A percentile compares a stretch with the other conserved stretches of the same genome.
Conservation (phyloP, 2,888 invertebrate species). For the Dendrolimus houi region DNA sequence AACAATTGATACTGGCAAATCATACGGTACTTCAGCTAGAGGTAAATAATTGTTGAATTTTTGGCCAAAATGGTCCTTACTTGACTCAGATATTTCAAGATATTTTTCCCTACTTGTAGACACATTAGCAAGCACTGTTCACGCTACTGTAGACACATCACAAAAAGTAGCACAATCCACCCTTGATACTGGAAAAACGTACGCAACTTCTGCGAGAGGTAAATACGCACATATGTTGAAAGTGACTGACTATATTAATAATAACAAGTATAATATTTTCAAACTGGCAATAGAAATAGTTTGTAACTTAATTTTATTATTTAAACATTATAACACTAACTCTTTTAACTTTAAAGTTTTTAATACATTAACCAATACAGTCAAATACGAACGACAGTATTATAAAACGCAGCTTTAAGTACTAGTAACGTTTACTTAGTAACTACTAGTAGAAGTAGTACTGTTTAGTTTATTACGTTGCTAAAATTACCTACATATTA, state of each 20-base stretch:
- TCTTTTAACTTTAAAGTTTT: conserved; percentile 21
- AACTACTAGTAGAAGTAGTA: too few species aligned
- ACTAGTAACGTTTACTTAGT: conserved; percentile 33
- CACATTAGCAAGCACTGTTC: conserved; percentile 34
- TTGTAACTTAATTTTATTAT: conserved; percentile 10
- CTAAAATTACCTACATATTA: conserved; percentile 40
- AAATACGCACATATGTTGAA: conserved; percentile 6
- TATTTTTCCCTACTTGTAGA: conserved; percentile 31
- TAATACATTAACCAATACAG: conserved; percentile 38
- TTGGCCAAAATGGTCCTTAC: conserved; percentile 2
- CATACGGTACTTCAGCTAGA: conserved; percentile 31
- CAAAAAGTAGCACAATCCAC: conserved; percentile 41
- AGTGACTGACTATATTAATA: neutral
- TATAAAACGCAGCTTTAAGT: conserved; percentile 40
- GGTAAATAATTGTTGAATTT: conserved; percentile 16
- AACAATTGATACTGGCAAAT: conserved; percentile 30
- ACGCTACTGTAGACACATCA: conserved; percentile 39
- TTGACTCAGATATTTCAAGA: conserved; percentile 8
- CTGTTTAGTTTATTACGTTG: conserved; percentile 26
- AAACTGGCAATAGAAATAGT: neutral
- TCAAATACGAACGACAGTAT: conserved; percentile 39
- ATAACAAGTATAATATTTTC: neutral
- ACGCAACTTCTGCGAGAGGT: conserved; percentile 38
- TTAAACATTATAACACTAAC: neutral
- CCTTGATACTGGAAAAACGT: conserved; percentile 36